Evolutionary conservation across 2,797 vertebrate genomes (phyloP).

Genomic region (Scolopax bukidnonensis): DNA sequence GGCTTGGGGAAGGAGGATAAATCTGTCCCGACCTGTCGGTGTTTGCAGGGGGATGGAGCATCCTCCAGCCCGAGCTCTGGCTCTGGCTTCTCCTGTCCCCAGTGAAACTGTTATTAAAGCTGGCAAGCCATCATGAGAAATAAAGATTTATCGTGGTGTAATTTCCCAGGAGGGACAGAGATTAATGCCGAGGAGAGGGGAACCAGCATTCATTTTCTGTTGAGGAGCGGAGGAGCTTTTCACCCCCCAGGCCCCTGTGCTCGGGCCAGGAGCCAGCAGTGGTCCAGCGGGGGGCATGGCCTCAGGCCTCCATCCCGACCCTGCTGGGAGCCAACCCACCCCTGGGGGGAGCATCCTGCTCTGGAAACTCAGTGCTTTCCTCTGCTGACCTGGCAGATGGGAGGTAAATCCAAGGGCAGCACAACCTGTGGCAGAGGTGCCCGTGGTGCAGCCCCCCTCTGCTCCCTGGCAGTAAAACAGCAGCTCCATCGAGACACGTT

Average conservation of each 20-base stretch:
- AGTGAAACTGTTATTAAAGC: not conserved
- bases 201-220: slow-evolving; percentile 22
- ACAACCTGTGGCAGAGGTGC: rapidly evolving
- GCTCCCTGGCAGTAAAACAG: not conserved
- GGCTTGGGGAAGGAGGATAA: not conserved
- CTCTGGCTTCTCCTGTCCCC: not conserved
- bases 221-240: not conserved
- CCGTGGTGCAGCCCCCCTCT: not conserved
- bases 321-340: rapidly evolving
- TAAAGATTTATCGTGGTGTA: slow-evolving; percentile 51
- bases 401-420: not conserved
- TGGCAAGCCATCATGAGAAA: slow-evolving; percentile 60
- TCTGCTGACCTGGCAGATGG: not conserved
- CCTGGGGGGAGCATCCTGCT: not conserved
- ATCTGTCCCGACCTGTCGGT: not conserved
- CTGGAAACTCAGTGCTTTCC: not conserved
- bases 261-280: not conserved
- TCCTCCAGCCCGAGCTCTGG: not conserved
- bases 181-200: slow-evolving; percentile 31
- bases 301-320: not conserved
- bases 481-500: rapidly evolving
- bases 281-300: rapidly evolving
- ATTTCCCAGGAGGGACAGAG: slow-evolving; percentile 60
- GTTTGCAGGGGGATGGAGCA: not conserved
- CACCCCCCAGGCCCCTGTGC: not conserved